Conservation (phyloP, 2,797 vertebrate species). For the Pseudochirops corinnae region DNA sequence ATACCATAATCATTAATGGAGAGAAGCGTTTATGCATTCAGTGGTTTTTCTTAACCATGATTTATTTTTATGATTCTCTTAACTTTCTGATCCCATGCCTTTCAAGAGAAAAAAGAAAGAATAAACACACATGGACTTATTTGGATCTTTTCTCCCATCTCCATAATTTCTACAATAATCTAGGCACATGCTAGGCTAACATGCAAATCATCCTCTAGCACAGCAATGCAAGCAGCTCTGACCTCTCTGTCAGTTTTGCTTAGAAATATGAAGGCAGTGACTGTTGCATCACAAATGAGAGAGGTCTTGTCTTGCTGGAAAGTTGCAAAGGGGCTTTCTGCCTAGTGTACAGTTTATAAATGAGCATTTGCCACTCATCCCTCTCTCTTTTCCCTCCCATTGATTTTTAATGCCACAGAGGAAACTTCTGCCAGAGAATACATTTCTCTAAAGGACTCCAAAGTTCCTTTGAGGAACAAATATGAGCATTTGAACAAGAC, state of each 20-base stretch:
- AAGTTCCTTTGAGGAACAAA: slow-evolving; percentile 50
- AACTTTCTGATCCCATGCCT: slow-evolving; percentile 1
- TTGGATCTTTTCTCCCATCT: slow-evolving; percentile 56
- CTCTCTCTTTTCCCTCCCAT: slow-evolving; percentile 51
- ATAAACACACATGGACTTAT: slow-evolving; percentile 52
- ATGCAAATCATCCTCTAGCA: slow-evolving; percentile 44
- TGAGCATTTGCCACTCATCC: slow-evolving; percentile 50
- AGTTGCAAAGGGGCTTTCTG: slow-evolving; percentile 40
- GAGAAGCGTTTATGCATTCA: slow-evolving; percentile 54
- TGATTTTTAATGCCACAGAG: slow-evolving; percentile 67
- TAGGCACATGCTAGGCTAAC: slow-evolving; percentile 64
- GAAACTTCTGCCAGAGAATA: slow-evolving; percentile 58
- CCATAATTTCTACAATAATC: slow-evolving; percentile 45
- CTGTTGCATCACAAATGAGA: slow-evolving; percentile 45
- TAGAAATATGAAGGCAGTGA: slow-evolving; percentile 51
- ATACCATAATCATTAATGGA: slow-evolving; percentile 57
- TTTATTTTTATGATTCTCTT: slow-evolving; percentile 58
- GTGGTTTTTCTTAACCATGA: slow-evolving; percentile 61
- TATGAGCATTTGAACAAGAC: slow-evolving; percentile 37
- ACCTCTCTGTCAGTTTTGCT: slow-evolving; percentile 47
- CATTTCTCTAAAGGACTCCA: slow-evolving; percentile 49
- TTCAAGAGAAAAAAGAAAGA: slow-evolving; percentile 49
- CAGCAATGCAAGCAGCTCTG: slow-evolving; percentile 32
- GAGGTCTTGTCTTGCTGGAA: slow-evolving; percentile 40
- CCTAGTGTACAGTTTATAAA: slow-evolving; percentile 55